Evolutionary conservation across 1,140 invertebrate species (phyloP).

Genomic region (Sitodiplosis mosellana): DNA sequence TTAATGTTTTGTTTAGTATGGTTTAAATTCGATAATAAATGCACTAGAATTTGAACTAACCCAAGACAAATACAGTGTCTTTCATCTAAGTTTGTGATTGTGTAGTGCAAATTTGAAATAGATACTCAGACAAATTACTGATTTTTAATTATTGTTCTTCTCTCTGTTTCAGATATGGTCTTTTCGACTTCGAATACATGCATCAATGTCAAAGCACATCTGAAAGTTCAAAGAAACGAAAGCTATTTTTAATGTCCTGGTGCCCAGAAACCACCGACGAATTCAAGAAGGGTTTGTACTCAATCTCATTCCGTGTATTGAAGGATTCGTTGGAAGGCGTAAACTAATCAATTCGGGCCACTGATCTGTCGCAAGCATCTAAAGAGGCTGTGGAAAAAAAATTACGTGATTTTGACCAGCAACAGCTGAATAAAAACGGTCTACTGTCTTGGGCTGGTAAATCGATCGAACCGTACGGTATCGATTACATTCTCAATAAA

Average conservation of each 20-base stretch:
- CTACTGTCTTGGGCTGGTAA: slow-evolving; percentile 85
- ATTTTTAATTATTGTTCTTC: too few relatives aligned
- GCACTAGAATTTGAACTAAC: too few relatives aligned
- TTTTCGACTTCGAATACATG: slow-evolving; percentile 90
- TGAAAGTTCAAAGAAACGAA: slow-evolving; percentile 87
- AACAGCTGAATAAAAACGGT: too few relatives aligned
- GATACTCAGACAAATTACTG: too few relatives aligned
- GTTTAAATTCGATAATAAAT: too few relatives aligned
- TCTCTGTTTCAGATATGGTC: slow-evolving; percentile 49
- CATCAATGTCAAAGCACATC: slow-evolving; percentile 88
- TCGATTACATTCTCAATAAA: slow-evolving; percentile 93
- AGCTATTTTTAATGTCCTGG: slow-evolving; percentile 91
- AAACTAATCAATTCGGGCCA: slow-evolving; percentile 93
- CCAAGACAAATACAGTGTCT: too few relatives aligned
- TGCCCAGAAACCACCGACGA: slow-evolving; percentile 86
- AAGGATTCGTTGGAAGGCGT: slow-evolving; percentile 90
- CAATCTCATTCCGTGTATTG: slow-evolving; percentile 87
- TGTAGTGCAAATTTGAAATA: too few relatives aligned
- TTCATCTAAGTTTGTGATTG: too few relatives aligned
- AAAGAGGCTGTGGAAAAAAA: slow-evolving; percentile 83
- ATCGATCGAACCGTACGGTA: slow-evolving; percentile 91
- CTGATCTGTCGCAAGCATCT: slow-evolving; percentile 77
- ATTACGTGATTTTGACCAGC: slow-evolving; percentile 77
- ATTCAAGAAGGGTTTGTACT: slow-evolving; percentile 93
- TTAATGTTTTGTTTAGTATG: neutral